Evolutionary conservation across 2,797 vertebrate species (phyloP), one percentile per base, ranked within the genome.

Genomic region (Ptychobarbus kaznakovi): DNA sequence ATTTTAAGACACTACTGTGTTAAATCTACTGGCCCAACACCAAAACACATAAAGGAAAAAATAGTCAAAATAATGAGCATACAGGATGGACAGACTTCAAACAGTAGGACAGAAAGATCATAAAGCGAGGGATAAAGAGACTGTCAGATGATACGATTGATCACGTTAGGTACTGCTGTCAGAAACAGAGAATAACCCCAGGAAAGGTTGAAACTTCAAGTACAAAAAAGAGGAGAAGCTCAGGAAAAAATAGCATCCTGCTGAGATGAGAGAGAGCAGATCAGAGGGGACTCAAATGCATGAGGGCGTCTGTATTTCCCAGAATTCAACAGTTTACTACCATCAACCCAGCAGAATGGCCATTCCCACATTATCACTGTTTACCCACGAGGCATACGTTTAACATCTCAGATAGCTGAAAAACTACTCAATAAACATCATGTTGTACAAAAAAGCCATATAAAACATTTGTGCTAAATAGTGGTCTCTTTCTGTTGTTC

Each of bases 201-300:
- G 12, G 28, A 40, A 87, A 73, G 86, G 83, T 78, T 38, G 42
- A 81, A 77, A 87, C 58, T 65, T 86, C 72, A 44, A 72, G 51
- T 72, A 79, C n/a, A 61, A 61, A 66, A 82, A 75, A 87, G 20
- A 35, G n/a, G 12, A 61, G 28, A 4, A 79, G 61, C 68, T 78
- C 35, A 2, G 56, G 18, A 65, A 70, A 88, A 87, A 66, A 51
- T 38, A n/a, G 74, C 49, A 51, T 51, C 49, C 49, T 51, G 49
- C 49, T 51, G 49, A 87, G 66, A 87, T 83, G 15, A 81, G 78
- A 89, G 76, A 78, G 69, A 15, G 51, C 35, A 84, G 84, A 81
- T 87, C 82, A 68, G 65, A 86, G 80, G 51, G 46, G 38, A 32
- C 56, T 56, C 38, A 85, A 51, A 73, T 58, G 75, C 65, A 70